A percentile compares a stretch with the other conserved stretches of the same genome.
These are phyloP conservation scores for Temnothorax nylanderi DNA, from an alignment of 1,140 invertebrate species.

Conservation along the genomic window DNA sequence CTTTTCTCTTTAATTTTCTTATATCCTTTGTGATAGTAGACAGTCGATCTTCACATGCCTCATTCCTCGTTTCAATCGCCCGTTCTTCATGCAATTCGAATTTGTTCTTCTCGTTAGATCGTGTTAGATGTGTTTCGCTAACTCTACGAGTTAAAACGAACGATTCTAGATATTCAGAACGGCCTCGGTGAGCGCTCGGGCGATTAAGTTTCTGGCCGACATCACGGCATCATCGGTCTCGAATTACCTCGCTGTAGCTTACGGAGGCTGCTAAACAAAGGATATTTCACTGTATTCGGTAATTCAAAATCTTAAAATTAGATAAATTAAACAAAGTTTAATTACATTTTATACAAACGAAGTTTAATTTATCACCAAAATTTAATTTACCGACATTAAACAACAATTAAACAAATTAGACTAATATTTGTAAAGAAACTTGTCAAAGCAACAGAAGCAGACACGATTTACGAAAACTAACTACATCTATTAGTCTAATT, in stretches of 20 bases:
- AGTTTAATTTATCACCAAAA: not conserved
- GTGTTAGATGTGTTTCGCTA: slow-evolving; percentile 16
- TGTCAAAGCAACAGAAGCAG: not conserved
- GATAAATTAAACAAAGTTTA: not conserved
- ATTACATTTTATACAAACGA: not conserved
- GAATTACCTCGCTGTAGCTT: slow-evolving; percentile 64
- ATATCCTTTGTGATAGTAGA: not conserved
- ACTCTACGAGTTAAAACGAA: slow-evolving; percentile 50
- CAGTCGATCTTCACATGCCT: not conserved
- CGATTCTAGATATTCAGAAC: slow-evolving; percentile 32
- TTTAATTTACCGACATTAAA: not conserved
- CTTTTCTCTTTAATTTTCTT: not conserved
- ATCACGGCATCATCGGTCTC: slow-evolving; percentile 51
- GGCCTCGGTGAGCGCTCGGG: slow-evolving; percentile 37
- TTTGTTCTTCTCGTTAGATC: not conserved
- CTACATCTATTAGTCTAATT: not conserved
- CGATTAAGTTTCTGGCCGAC: slow-evolving; percentile 35
- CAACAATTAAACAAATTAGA: not conserved
- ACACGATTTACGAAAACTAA: not conserved
- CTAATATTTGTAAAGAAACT: not conserved
- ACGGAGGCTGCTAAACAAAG: slow-evolving; percentile 31
- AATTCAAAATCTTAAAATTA: not conserved
- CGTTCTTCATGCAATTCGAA: slow-evolving; percentile 2
- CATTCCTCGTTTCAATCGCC: slow-evolving; percentile 10
- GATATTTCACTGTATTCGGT: not conserved